Conservation (phyloP, 2,797 vertebrate species). For the Amblyopsis hoosieri region DNA sequence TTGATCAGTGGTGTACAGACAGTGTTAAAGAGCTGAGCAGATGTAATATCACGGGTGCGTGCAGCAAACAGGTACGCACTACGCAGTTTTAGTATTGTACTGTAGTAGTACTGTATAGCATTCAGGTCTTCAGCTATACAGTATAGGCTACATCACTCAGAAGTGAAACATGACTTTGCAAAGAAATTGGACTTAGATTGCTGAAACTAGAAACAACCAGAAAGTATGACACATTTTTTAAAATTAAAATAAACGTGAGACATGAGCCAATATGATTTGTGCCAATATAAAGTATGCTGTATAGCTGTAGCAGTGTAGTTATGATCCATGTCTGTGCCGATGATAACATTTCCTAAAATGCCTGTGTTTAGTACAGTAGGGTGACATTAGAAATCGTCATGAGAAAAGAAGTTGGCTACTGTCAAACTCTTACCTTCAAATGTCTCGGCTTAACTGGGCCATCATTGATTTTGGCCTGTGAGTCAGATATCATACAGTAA, state of each 20-base stretch:
- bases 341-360: constrained; percentile 34
- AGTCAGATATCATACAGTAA: constrained; percentile 38
- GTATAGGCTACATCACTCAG: constrained; percentile 27
- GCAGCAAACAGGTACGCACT: constrained; percentile 5
- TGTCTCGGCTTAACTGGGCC: constrained; percentile 59
- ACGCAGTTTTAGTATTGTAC: constrained; percentile 33
- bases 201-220: background rate
- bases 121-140: too few species aligned
- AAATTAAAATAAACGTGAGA: background rate
- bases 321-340: background rate
- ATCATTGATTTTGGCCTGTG: constrained; percentile 67
- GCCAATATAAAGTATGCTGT: background rate
- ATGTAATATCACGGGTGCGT: constrained; percentile 55
- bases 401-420: constrained; percentile 10
- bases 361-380: constrained; percentile 39
- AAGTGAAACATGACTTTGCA: constrained; percentile 53
- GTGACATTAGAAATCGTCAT: constrained; percentile 58
- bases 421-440: constrained; percentile 63
- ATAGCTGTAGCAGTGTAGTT: background rate
- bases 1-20: constrained; percentile 30
- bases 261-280: background rate
- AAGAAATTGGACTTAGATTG: background rate
- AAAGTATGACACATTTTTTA: background rate
- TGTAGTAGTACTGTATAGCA: too few species aligned
- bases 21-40: constrained; percentile 65